Evolutionary conservation across 2,797 vertebrate genomes (phyloP).

Genomic region (Poeciliopsis presidionis): DNA sequence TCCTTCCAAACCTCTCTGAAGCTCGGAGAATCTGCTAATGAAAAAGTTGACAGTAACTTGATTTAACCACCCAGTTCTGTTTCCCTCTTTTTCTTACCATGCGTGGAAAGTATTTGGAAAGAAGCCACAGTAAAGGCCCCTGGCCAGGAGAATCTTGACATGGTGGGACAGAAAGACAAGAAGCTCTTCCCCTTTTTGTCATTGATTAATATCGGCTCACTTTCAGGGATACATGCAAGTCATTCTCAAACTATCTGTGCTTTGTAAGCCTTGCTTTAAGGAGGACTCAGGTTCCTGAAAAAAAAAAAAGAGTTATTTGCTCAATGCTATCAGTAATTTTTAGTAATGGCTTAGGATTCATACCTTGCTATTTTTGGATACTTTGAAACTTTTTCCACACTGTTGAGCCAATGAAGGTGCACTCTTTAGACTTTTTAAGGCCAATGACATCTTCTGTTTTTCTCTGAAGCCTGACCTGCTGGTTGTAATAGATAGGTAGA

Average conservation of each 20-base stretch:
- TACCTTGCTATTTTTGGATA: constrained; percentile 16
- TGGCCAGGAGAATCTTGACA: constrained; percentile 33
- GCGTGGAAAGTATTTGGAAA: constrained; percentile 47
- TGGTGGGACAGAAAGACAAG: constrained; percentile 16
- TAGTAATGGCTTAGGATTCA: constrained; percentile 29
- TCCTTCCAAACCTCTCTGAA: constrained; percentile 55
- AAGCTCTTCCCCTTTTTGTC: constrained; percentile 43
- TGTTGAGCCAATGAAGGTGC: constrained; percentile 15
- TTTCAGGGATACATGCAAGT: constrained; percentile 33
- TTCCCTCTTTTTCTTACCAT: constrained; percentile 1
- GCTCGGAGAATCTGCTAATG: constrained; percentile 36
- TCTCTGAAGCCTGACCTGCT: background rate
- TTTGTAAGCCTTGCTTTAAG: constrained; percentile 45
- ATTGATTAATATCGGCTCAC: constrained; percentile 56
- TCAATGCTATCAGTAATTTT: constrained; percentile 35
- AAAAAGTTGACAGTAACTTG: constrained; percentile 53
- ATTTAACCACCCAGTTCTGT: constrained; percentile 29
- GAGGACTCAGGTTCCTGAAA: constrained; percentile 23
- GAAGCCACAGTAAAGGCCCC: constrained; percentile 45
- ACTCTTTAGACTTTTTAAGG: background rate
- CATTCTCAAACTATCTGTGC: constrained; percentile 20
- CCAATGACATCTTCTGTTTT: background rate
- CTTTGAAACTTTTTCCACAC: constrained; percentile 23
- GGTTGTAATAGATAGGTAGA: background rate
- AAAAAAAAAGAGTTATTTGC: constrained; percentile 34